Percentiles rank a stretch among this genome's conserved stretches.
phyloP scores from a whole-genome alignment of 2,888 invertebrate genomes.

The Adelognathus sp. region DNA sequence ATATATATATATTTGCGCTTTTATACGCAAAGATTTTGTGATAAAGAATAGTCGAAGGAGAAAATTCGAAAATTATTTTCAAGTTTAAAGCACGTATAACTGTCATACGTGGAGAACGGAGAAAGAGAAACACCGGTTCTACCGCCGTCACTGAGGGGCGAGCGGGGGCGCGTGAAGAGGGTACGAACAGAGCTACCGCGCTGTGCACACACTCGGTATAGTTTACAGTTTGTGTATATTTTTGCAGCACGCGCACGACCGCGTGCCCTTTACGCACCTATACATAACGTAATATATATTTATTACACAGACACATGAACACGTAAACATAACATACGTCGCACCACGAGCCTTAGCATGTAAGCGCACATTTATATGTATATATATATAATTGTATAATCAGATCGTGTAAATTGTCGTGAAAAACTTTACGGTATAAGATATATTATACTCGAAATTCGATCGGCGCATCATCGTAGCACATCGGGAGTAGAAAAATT shows the following conservation, averaged over 20 bases:
- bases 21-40: background rate
- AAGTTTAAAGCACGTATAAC: too few species aligned
- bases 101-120: too few species aligned
- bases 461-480: constrained; percentile 42
- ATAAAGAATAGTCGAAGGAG: background rate
- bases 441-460: constrained; percentile 51
- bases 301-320: background rate
- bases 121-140: background rate
- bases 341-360: constrained; percentile 63
- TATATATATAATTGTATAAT: constrained; percentile 59
- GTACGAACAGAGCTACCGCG: background rate
- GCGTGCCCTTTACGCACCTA: constrained; percentile 34
- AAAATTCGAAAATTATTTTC: background rate
- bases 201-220: constrained; percentile 15
- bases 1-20: too few species aligned
- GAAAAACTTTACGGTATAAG: constrained; percentile 29
- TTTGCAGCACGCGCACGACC: constrained; percentile 1
- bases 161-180: too few species aligned
- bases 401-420: constrained; percentile 69
- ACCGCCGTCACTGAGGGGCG: background rate
- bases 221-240: background rate
- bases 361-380: constrained; percentile 59
- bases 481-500: constrained; percentile 51
- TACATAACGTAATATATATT: constrained; percentile 32
- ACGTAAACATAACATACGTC: constrained; percentile 34